phyloP scores from a whole-genome alignment of 2,888 invertebrate species.

The Pterostichus madidus region DNA sequence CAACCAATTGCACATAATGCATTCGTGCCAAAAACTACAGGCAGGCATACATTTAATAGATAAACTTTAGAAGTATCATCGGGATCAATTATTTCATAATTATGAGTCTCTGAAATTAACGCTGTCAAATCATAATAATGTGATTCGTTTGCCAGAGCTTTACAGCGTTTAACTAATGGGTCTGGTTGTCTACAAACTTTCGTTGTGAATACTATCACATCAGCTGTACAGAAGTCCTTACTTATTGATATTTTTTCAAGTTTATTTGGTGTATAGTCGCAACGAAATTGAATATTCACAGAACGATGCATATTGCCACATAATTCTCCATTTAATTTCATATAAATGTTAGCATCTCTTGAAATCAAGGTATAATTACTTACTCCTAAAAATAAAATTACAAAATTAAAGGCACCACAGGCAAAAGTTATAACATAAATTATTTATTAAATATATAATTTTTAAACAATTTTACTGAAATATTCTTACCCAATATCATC shows the following conservation, averaged over 20 bases:
- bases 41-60: slow-evolving; percentile 44
- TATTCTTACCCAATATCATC: slow-evolving; percentile 43
- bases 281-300: slow-evolving; percentile 50
- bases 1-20: slow-evolving; percentile 22
- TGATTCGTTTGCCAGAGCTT: neutral
- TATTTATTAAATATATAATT: no score
- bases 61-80: slow-evolving; percentile 42
- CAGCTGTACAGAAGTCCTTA: slow-evolving; percentile 12
- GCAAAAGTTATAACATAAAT: no score
- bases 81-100: slow-evolving; percentile 44
- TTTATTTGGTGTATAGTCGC: slow-evolving; percentile 43
- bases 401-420: no score
- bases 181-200: slow-evolving; percentile 41
- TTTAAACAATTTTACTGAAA: no score
- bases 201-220: slow-evolving; percentile 31
- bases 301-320: slow-evolving; percentile 30
- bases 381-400: slow-evolving; percentile 7
- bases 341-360: slow-evolving; percentile 40
- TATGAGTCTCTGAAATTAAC: slow-evolving; percentile 8
- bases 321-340: slow-evolving; percentile 44
- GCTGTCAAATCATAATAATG: slow-evolving; percentile 24
- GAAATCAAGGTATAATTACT: slow-evolving; percentile 39
- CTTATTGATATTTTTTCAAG: slow-evolving; percentile 35
- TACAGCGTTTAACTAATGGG: neutral
- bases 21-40: slow-evolving; percentile 36